Base-by-base conservation (phyloP, 2,888 invertebrate species). In the Acrobasis consociella region DNA sequence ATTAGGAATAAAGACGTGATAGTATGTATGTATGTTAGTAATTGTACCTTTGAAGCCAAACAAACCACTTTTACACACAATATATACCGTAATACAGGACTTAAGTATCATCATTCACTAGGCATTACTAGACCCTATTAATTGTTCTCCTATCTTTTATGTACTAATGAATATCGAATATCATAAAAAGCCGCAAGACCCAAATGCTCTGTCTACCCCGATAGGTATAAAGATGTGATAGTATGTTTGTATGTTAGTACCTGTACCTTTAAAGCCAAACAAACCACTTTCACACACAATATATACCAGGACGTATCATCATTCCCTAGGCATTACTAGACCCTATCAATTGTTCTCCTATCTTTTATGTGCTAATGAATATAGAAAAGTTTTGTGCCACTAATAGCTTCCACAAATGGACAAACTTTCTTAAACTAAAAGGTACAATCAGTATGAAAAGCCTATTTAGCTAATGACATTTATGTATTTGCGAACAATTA, bases 331-430 rank as follows among this genome's bases (percentile, higher is more conserved):
- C 46, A 46, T 46, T 13, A 46, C n/a, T 46, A 46, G 46, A 7
- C 3, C 46, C n/a, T 46, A n/a, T 46, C 13, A 51, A 31, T 15
- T 38, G 15, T 55, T 39, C 9, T 55, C 10, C 16, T 55, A 39
- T 55, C 38, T 39, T 55, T 39, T 55, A 55, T 55, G 38, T 55
- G 5, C 39, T 39, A 55, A 39, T 55, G 38, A 55, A 55, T 39
- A 39, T 16, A 10, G 16, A 55, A 55, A 55, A 55, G 39, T 53
- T 55, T 53, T 37, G 46, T n/a, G 37, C 16, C 38, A 17, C 39
- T 55, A 55, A 55, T 55, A 55, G 55, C 55, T 55, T 38, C 39
- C 16, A 55, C 39, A 55, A 55, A 55, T 55, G 55, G 55, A 55
- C 39, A 39, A 55, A 55, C 55, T 55, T 55, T 38, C 11, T 16